phyloP scores from a whole-genome alignment of 2,797 vertebrate genomes.

The Alca torda region DNA sequence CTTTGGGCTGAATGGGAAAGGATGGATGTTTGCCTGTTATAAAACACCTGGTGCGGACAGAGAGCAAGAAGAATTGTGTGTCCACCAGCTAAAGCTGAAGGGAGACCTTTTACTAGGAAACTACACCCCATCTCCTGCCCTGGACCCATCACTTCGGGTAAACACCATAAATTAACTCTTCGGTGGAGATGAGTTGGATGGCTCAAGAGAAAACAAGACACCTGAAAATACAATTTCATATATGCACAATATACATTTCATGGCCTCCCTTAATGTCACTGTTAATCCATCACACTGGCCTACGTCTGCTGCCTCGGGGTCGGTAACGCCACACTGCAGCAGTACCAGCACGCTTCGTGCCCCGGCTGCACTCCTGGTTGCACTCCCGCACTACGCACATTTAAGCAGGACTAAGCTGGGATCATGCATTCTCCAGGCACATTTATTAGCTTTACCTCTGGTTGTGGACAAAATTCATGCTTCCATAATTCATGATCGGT shows the following conservation, averaged over 20 bases:
- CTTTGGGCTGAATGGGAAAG: conserved; percentile 51
- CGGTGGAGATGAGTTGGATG: background rate
- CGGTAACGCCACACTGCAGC: accelerated
- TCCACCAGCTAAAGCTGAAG: conserved; percentile 14
- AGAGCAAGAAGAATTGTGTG: conserved; percentile 41
- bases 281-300: background rate
- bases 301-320: background rate
- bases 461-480: background rate
- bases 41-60: conserved; percentile 39
- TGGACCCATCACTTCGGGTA: background rate
- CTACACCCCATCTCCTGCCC: background rate
- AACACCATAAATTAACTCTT: conserved; percentile 36
- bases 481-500: background rate
- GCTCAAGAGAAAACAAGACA: background rate
- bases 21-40: conserved; percentile 13
- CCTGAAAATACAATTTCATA: background rate
- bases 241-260: background rate
- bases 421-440: background rate
- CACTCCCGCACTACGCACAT: background rate
- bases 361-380: background rate
- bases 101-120: background rate
- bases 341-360: background rate
- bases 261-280: background rate
- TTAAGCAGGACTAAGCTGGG: background rate
- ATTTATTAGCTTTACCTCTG: background rate